A percentile compares a stretch with the other conserved stretches of the same genome.
These are phyloP conservation scores for Stenoptilia bipunctidactyla DNA, from an alignment of 2,888 invertebrate genomes.

Conservation along the genomic window DNA sequence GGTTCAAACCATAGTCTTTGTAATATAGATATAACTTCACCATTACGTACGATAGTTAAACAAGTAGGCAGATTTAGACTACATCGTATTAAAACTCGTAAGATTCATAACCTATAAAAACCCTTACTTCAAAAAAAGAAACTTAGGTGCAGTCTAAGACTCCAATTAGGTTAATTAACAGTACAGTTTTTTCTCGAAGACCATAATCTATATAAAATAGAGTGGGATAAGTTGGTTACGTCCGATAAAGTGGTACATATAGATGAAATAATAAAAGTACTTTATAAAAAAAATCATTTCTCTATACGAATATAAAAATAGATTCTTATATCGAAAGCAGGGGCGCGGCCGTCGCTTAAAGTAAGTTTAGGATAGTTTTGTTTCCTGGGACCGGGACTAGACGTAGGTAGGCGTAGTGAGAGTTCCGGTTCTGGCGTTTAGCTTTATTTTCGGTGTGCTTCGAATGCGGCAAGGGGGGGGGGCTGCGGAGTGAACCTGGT, in stretches of 20 bases:
- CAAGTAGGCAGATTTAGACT: slow-evolving; percentile 7
- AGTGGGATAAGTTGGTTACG: slow-evolving; percentile 54
- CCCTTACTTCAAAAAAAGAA: slow-evolving; percentile 8
- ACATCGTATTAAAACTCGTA: slow-evolving; percentile 13
- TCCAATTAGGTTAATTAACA: slow-evolving; percentile 37
- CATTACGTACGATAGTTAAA: not conserved
- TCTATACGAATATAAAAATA: slow-evolving; percentile 48
- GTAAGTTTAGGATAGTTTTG: slow-evolving; percentile 39
- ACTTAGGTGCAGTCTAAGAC: slow-evolving; percentile 4
- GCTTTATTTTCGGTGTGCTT: too few species aligned
- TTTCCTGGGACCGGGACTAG: slow-evolving; percentile 9
- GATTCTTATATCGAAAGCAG: slow-evolving; percentile 31
- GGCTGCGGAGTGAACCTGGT: slow-evolving; percentile 2
- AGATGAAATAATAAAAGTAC: slow-evolving; percentile 46
- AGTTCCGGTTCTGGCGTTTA: not conserved
- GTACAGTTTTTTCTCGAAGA: slow-evolving; percentile 45
- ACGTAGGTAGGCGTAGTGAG: slow-evolving; percentile 9
- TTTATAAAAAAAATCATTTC: slow-evolving; percentile 43
- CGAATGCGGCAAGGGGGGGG: not conserved
- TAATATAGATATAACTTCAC: not conserved
- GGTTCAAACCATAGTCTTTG: not conserved
- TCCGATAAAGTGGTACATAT: slow-evolving; percentile 56
- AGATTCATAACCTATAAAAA: slow-evolving; percentile 2
- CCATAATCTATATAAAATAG: slow-evolving; percentile 29
- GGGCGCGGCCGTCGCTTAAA: slow-evolving; percentile 32